phyloP scores from a whole-genome alignment of 2,888 invertebrate species.

The Heliconius ethilla region DNA sequence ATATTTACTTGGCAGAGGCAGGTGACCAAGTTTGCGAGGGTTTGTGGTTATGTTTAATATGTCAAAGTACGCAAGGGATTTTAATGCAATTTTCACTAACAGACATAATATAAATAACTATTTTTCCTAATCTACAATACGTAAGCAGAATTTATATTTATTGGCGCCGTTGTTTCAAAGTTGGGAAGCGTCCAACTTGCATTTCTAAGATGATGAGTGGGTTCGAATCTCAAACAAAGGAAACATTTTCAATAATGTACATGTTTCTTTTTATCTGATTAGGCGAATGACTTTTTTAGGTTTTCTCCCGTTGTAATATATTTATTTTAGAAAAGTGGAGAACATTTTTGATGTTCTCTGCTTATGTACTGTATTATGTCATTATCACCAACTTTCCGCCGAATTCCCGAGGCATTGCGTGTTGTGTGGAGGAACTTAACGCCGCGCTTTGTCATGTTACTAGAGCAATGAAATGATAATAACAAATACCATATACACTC shows the following conservation, averaged over 20 bases:
- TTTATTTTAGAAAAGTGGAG: no score
- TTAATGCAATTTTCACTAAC: neutral
- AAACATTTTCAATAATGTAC: neutral
- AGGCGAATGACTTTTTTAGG: neutral
- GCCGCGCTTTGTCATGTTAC: neutral
- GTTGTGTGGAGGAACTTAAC: neutral
- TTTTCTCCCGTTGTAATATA: no score
- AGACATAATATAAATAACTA: neutral
- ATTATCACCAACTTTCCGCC: neutral
- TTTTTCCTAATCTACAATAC: neutral
- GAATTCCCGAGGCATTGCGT: neutral
- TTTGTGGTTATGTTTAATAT: neutral
- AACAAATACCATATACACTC: neutral
- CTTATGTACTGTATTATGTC: no score
- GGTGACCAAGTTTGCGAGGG: neutral
- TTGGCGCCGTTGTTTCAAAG: neutral
- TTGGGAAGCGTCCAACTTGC: neutral
- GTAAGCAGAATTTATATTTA: neutral
- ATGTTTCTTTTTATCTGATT: neutral
- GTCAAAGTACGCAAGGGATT: no score
- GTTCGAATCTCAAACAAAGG: neutral
- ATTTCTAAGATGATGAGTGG: neutral
- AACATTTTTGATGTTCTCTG: no score
- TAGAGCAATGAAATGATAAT: neutral
- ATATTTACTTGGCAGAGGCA: neutral